Evolutionary conservation across 1,140 invertebrate species (phyloP), one percentile per base, ranked within the genome.

Genomic region (Formica exsecta): DNA sequence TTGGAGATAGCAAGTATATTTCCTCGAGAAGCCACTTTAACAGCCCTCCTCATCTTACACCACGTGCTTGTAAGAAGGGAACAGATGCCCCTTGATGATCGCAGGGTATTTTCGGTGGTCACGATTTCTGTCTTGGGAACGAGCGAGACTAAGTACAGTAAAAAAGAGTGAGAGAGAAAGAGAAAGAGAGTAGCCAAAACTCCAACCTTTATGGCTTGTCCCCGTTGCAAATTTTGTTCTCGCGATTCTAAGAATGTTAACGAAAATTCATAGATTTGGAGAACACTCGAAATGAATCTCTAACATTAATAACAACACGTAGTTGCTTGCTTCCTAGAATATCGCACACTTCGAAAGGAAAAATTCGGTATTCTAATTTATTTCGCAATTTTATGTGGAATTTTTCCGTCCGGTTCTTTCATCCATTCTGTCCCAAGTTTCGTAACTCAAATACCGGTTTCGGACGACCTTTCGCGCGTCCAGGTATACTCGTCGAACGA

Each of bases 21-120:
- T 86, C 65, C 74, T 71, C 76, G 68, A 75, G 73, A 54, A 73
- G 85, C 66, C 84, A 91, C 91, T 92, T 92, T 89, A 79, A 59
- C 48, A 51, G 16, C 25, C 68, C 71, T 70, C 62, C 59, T 73
- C 81, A 51, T 70, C 57, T 71, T 54, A 61, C 57, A 75, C 44
- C 83, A 87, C 77, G 85, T 81, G 85, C 61, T 64, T 36, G 74
- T 87, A 86, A 86, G 71, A 61, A 81, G 68, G 71, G 76, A 92
- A 89, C 92, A 93, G 91, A 92, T 92, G 91, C 89, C 86, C 51
- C 80, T 83, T 88, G 86, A 89, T 89, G 76, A 89, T 71, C 62
- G 74, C 44, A 5, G 76, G 83, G 73, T 92, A 92, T 92, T 93
- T 92, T 89, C 25, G 76, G 90, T 77, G 7, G 65, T 77, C 48